These are phyloP conservation scores for Eledona agricola DNA, from an alignment of 2,888 invertebrate genomes.

Conservation along the genomic window DNA sequence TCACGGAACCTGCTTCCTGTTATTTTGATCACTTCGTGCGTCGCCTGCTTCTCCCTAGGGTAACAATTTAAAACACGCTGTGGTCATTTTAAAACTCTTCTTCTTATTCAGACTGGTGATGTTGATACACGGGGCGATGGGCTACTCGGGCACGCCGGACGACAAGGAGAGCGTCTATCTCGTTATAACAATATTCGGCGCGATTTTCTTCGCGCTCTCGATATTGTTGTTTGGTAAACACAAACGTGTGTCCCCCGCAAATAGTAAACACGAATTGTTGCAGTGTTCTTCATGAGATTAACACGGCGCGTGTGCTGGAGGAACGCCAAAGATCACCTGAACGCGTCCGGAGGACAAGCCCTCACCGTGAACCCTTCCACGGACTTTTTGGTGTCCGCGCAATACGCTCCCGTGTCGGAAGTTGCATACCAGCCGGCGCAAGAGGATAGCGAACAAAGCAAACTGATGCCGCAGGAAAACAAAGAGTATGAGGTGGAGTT, in stretches of 20 bases:
- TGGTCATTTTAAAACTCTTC: constrained; percentile 1
- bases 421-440: constrained; percentile 70
- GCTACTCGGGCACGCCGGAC: constrained; percentile 64
- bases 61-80: constrained; percentile 39
- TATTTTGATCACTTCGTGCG: constrained; percentile 56
- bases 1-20: constrained; percentile 55
- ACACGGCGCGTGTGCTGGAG: constrained; percentile 59
- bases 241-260: neutral
- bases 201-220: constrained; percentile 70
- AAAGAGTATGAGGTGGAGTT: constrained; percentile 77
- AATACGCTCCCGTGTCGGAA: constrained; percentile 80
- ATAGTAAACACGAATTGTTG: neutral
- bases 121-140: constrained; percentile 71
- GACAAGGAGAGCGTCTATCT: constrained; percentile 55
- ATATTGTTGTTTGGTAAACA: constrained; percentile 68
- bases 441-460: constrained; percentile 75
- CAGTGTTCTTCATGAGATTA: constrained; percentile 58
- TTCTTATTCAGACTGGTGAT: constrained; percentile 67
- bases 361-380: constrained; percentile 79
- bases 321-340: constrained; percentile 61
- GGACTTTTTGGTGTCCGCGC: constrained; percentile 77
- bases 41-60: constrained; percentile 56
- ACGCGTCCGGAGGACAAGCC: constrained; percentile 66
- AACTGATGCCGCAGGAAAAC: constrained; percentile 75
- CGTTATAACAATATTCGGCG: constrained; percentile 70